A percentile compares a stretch with the other conserved stretches of the same genome.
These are phyloP conservation scores for Pyrrhura leucotis DNA, from an alignment of 2,797 vertebrate species.

Conservation along the genomic window DNA sequence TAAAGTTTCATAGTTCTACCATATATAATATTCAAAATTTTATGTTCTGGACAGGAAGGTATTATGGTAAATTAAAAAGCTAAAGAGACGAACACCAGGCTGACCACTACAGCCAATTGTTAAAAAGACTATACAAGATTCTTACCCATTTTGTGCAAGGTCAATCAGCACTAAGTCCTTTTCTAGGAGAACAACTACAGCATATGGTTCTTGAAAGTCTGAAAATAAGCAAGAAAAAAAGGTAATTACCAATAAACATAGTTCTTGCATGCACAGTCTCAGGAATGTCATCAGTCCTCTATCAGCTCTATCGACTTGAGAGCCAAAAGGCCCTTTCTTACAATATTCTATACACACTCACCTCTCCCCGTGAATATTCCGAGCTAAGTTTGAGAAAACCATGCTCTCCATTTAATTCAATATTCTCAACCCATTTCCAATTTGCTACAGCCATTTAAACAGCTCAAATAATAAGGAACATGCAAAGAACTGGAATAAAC, in stretches of 20 bases:
- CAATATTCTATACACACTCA: fast-evolving
- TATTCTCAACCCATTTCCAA: neutral
- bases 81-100: neutral
- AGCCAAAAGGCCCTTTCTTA: neutral
- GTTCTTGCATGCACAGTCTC: neutral
- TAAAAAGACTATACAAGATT: neutral
- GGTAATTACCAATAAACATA: neutral
- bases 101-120: neutral
- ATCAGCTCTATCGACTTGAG: neutral
- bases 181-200: slow-evolving; percentile 97
- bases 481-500: neutral
- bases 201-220: slow-evolving; percentile 99
- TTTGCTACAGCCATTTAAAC: neutral
- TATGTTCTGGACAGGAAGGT: neutral
- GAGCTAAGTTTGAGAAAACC: neutral
- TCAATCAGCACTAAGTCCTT: slow-evolving; percentile 99
- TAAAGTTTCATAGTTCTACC: neutral
- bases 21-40: neutral
- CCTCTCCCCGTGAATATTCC: neutral
- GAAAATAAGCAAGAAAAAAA: neutral
- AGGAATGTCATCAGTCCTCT: neutral
- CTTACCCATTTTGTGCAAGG: slow-evolving; percentile 99
- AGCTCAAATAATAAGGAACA: neutral
- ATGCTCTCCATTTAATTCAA: neutral
- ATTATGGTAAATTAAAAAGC: neutral